Evolutionary conservation across 1,140 invertebrate genomes (phyloP).

Genomic region (Hycleus cichorii): DNA sequence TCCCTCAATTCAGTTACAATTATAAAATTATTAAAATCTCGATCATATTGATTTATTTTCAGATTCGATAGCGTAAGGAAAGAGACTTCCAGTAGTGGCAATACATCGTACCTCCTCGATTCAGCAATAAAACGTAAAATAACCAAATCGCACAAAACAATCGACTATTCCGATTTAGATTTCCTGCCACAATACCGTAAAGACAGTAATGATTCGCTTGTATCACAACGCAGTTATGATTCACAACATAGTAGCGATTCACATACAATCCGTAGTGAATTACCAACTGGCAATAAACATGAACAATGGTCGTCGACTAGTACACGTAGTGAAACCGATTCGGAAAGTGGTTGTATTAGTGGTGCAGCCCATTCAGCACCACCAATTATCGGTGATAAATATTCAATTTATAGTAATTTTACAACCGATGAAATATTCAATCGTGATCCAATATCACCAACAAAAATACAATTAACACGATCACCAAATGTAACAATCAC

Average conservation of each 20-base stretch:
- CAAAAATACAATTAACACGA: conserved; percentile 21
- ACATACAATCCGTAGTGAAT: conserved; percentile 17
- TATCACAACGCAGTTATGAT: conserved; percentile 40
- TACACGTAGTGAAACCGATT: conserved; percentile 36
- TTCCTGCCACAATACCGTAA: conserved; percentile 40
- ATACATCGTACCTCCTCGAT: conserved; percentile 36
- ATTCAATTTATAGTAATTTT: conserved; percentile 15
- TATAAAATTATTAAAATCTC: neutral
- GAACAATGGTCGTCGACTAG: conserved; percentile 35
- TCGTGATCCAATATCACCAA: conserved; percentile 10
- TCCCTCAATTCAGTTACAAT: neutral
- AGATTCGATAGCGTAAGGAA: conserved; percentile 46
- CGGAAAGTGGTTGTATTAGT: conserved; percentile 21
- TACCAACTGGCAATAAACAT: conserved; percentile 8
- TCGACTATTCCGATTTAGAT: conserved; percentile 39
- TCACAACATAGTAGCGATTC: conserved; percentile 33
- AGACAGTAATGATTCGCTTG: conserved; percentile 49
- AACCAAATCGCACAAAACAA: conserved; percentile 45
- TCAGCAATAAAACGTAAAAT: conserved; percentile 48
- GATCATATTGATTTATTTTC: neutral
- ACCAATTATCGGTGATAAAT: conserved; percentile 23
- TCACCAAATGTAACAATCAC: conserved; percentile 18
- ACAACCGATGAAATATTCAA: conserved; percentile 20
- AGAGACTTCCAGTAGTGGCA: conserved; percentile 32
- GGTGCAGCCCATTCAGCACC: conserved; percentile 28